phyloP scores from a whole-genome alignment of 2,113 vertebrate genomes.

The Pardalotus punctatus region DNA sequence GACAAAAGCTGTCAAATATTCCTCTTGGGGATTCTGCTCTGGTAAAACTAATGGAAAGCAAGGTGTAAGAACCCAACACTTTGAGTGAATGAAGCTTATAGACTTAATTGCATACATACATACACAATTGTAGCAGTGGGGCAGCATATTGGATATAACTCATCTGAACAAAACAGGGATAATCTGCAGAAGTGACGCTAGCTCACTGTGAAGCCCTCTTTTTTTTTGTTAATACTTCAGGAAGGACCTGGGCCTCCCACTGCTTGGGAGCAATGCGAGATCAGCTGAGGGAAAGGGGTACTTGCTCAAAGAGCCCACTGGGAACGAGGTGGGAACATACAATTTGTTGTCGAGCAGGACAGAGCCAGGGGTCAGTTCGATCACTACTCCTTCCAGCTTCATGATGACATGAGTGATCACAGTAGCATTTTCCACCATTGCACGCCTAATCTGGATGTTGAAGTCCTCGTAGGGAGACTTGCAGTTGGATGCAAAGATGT shows the following conservation, averaged over 20 bases:
- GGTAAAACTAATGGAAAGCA: not conserved
- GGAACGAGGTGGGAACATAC: slow-evolving; percentile 69
- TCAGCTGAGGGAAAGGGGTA: not conserved
- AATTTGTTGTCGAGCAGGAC: slow-evolving; percentile 58
- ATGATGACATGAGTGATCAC: slow-evolving; percentile 68
- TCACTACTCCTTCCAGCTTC: slow-evolving; percentile 77
- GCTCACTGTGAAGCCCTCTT: not conserved
- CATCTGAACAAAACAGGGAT: not conserved
- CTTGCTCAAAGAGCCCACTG: not conserved
- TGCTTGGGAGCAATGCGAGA: not conserved
- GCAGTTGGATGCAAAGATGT: slow-evolving; percentile 80
- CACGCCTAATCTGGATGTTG: slow-evolving; percentile 83
- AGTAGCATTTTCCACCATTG: slow-evolving; percentile 1
- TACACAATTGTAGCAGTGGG: not conserved
- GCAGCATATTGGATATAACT: not conserved
- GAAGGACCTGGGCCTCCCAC: not conserved
- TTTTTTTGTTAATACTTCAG: not conserved
- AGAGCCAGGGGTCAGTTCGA: slow-evolving; percentile 69
- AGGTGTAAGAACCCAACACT: not conserved
- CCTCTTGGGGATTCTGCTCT: not conserved
- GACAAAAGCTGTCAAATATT: not conserved
- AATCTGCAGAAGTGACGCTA: not conserved
- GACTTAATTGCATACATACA: not conserved
- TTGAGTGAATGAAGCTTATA: not conserved
- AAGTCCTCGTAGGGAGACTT: slow-evolving; percentile 80